phyloP scores from a whole-genome alignment of 2,888 invertebrate species.

The Idaea biselata region DNA sequence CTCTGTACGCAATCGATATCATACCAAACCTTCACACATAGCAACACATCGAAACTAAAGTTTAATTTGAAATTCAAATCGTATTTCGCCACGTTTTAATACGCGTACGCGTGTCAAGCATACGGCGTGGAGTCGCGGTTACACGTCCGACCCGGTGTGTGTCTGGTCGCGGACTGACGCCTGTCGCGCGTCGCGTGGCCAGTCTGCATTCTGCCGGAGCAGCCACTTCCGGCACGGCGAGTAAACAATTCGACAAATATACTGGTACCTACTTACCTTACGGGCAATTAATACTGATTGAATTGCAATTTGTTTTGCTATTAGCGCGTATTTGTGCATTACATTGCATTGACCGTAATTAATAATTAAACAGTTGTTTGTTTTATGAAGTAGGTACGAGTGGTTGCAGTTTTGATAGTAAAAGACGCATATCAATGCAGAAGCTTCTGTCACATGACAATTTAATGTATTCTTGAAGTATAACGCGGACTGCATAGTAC shows the following conservation, averaged over 20 bases:
- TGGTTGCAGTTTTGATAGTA: no score
- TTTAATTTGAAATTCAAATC: not conserved
- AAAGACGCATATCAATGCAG: no score
- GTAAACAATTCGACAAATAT: not conserved
- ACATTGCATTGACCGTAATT: no score
- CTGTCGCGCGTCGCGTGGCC: not conserved
- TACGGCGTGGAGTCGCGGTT: not conserved
- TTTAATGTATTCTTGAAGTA: no score
- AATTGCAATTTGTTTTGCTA: not conserved
- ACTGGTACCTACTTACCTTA: not conserved
- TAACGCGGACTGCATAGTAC: no score
- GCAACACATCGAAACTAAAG: not conserved
- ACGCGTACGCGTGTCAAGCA: not conserved
- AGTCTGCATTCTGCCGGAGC: not conserved
- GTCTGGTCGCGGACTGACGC: not conserved
- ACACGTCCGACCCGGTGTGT: not conserved
- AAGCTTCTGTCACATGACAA: no score
- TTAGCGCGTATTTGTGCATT: not conserved
- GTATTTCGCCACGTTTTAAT: not conserved
- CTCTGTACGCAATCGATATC: not conserved
- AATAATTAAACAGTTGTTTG: no score
- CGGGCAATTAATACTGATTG: not conserved
- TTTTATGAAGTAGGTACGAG: no score
- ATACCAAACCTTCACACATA: slow-evolving; percentile 6
- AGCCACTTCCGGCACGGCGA: not conserved